These are phyloP conservation scores for Brachypteracias leptosomus DNA, from an alignment of 2,113 vertebrate genomes.

Conservation along the genomic window DNA sequence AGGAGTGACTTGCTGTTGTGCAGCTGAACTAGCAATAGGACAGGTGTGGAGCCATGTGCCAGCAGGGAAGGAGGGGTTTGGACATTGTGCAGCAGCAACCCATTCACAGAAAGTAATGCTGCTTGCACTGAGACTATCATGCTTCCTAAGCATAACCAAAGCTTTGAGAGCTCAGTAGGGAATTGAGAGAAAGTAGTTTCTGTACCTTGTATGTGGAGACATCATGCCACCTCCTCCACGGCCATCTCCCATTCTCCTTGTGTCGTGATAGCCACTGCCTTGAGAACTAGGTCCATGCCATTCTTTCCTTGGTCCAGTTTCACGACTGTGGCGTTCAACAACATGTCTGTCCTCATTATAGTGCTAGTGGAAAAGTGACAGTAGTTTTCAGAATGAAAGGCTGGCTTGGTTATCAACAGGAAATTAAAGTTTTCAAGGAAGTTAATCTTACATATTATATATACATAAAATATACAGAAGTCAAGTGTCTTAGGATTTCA, in stretches of 20 bases:
- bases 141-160: background rate
- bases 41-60: background rate
- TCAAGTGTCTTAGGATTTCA: background rate
- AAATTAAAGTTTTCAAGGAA: background rate
- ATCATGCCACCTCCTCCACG: conserved; percentile 86
- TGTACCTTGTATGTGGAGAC: conserved; percentile 87
- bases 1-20: background rate
- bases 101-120: background rate
- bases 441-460: background rate
- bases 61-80: background rate
- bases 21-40: background rate
- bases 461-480: rapidly evolving
- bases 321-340: conserved; percentile 87
- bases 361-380: conserved; percentile 59
- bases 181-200: background rate
- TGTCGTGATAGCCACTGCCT: conserved; percentile 82
- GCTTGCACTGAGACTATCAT: background rate
- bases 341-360: conserved; percentile 90
- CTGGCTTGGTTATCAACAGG: rapidly evolving
- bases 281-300: conserved; percentile 90
- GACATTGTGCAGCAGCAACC: background rate
- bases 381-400: background rate
- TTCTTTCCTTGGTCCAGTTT: conserved; percentile 90
- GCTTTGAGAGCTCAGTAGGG: background rate
- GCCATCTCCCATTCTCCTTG: conserved; percentile 83